These are phyloP conservation scores for Tragopan temminckii DNA, from an alignment of 2,797 vertebrate genomes.

Conservation along the genomic window DNA sequence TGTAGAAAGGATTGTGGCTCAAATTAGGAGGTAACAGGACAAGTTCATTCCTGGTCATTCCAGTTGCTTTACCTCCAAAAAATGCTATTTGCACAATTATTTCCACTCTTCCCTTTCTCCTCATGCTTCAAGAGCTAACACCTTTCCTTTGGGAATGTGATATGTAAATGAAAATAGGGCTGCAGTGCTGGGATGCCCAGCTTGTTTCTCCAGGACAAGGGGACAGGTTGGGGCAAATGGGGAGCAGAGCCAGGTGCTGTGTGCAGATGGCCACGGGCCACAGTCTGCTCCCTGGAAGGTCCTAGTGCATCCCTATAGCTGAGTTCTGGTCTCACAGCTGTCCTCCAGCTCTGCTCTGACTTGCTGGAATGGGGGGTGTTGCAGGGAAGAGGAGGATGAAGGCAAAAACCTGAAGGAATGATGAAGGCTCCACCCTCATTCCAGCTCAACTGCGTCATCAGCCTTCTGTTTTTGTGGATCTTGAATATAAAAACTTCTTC, in stretches of 20 bases:
- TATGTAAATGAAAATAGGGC: neutral
- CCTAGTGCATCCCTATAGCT: neutral
- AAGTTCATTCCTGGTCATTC: neutral
- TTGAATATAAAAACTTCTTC: neutral
- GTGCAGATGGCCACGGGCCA: neutral
- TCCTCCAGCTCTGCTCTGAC: neutral
- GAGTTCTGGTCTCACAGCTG: neutral
- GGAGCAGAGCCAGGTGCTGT: neutral
- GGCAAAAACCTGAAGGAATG: neutral
- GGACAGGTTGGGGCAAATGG: rapidly evolving
- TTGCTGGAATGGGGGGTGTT: neutral
- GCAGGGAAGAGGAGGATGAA: neutral
- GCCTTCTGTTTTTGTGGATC: neutral
- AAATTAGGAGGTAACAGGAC: neutral
- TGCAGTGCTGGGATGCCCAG: neutral
- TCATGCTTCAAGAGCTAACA: neutral
- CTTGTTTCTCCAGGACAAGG: neutral
- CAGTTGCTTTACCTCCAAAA: neutral
- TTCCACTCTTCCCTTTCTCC: neutral
- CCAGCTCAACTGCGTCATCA: neutral
- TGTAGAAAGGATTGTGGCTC: neutral
- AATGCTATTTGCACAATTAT: neutral
- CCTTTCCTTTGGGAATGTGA: neutral
- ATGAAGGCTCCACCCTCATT: neutral
- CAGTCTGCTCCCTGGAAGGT: neutral